Percentiles rank a stretch among this genome's conserved stretches.
These are phyloP conservation scores for Drosophila pallidifrons DNA, from an alignment of 1,140 invertebrate genomes.

Conservation along the genomic window DNA sequence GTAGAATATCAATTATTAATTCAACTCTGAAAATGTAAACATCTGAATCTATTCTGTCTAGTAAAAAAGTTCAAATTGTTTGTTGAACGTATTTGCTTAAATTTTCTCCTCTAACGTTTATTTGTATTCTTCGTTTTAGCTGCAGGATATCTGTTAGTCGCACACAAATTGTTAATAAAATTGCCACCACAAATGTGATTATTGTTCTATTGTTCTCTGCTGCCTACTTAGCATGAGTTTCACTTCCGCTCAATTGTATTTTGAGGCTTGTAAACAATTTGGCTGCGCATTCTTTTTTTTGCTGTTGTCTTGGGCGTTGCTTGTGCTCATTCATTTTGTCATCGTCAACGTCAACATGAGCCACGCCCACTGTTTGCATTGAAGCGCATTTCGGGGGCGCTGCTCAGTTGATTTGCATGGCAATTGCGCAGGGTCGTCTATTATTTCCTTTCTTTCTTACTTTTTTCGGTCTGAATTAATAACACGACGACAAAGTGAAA, in stretches of 20 bases:
- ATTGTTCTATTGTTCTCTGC: conserved; percentile 10
- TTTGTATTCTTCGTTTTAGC: not conserved
- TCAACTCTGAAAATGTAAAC: too few relatives aligned
- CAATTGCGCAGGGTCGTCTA: conserved; percentile 20
- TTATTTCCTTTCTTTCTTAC: not conserved
- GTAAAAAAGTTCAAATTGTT: too few relatives aligned
- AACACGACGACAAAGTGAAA: conserved; percentile 12
- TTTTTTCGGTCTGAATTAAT: conserved; percentile 33
- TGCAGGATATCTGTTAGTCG: conserved; percentile 33
- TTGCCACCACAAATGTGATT: not conserved
- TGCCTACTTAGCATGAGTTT: conserved; percentile 26
- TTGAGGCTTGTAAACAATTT: conserved; percentile 24
- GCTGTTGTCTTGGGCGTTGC: not conserved
- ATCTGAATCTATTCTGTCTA: too few relatives aligned
- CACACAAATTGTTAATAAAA: conserved; percentile 3
- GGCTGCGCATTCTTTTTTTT: conserved; percentile 2
- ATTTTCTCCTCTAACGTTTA: not conserved
- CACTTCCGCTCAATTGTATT: conserved; percentile 70
- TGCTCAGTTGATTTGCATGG: conserved; percentile 18
- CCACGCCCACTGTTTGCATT: conserved; percentile 23
- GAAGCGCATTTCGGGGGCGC: conserved; percentile 3
- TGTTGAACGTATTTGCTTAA: too few relatives aligned
- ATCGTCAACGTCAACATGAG: conserved; percentile 16
- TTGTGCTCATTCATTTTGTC: conserved; percentile 17
- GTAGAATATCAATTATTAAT: too few relatives aligned